Percentiles rank a stretch among this genome's conserved stretches.
Conservation (phyloP, 2,888 invertebrate genomes). For the Biston betularia region DNA sequence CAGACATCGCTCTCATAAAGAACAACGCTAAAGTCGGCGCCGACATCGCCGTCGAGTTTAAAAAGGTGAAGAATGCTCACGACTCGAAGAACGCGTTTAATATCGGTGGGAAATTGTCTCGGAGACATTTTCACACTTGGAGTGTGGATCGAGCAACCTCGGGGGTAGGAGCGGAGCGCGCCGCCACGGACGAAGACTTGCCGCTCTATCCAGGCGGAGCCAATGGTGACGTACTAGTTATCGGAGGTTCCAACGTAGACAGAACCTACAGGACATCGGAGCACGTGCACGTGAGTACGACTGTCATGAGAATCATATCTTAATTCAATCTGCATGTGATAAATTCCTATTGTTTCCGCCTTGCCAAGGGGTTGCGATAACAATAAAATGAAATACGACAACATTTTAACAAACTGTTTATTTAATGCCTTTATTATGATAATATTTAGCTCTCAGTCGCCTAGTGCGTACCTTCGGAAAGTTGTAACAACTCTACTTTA, state of each 20-base stretch:
- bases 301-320: not conserved
- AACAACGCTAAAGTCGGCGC: constrained; percentile 96
- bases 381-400: constrained; percentile 55
- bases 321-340: not conserved
- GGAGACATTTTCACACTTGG: constrained; percentile 69
- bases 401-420: constrained; percentile 83
- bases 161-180: constrained; percentile 22
- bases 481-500: constrained; percentile 81
- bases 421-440: constrained; percentile 85
- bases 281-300: constrained; percentile 88
- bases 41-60: constrained; percentile 90
- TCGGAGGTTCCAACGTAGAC: constrained; percentile 93
- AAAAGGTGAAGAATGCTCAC: constrained; percentile 70
- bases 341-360: not conserved
- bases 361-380: constrained; percentile 11
- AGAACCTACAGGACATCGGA: constrained; percentile 88
- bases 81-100: constrained; percentile 61
- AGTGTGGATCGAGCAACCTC: constrained; percentile 43
- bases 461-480: constrained; percentile 86
- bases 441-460: constrained; percentile 86
- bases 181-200: constrained; percentile 43
- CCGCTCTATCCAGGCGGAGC: constrained; percentile 46
- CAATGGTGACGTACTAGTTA: constrained; percentile 86
- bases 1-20: constrained; percentile 96
- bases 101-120: constrained; percentile 55